Evolutionary conservation across 1,140 invertebrate species (phyloP).

Genomic region (Drosophila tropicalis): DNA sequence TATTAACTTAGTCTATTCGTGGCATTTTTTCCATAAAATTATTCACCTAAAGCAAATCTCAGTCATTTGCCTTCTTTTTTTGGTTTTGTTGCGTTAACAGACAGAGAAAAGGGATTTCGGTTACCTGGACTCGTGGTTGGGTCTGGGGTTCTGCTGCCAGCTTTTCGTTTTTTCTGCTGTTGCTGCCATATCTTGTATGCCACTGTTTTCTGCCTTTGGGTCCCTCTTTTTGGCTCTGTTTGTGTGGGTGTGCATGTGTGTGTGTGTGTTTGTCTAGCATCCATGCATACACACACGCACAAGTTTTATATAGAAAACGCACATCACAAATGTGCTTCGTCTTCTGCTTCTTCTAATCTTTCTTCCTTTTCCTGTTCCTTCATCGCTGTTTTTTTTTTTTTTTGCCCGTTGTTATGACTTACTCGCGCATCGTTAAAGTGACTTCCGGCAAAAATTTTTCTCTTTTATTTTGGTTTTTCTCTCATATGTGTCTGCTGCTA

Average conservation of each 20-base stretch:
- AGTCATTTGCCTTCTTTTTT: constrained; percentile 7
- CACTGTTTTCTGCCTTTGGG: background rate
- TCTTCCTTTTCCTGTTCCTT: constrained; percentile 30
- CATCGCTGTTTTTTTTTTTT: constrained; percentile 20
- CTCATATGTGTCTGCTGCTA: constrained; percentile 19
- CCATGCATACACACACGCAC: constrained; percentile 24
- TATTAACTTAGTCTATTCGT: background rate
- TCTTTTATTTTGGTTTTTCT: constrained; percentile 21
- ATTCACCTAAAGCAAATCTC: constrained; percentile 7
- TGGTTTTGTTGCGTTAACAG: background rate
- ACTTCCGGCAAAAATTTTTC: constrained; percentile 66
- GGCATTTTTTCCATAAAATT: background rate
- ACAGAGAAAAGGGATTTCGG: background rate
- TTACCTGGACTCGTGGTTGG: constrained; percentile 13
- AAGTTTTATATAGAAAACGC: constrained; percentile 19
- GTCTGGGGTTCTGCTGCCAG: background rate
- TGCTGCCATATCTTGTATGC: background rate
- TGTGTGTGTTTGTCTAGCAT: constrained; percentile 49
- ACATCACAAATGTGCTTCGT: constrained; percentile 67
- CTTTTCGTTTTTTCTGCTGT: constrained; percentile 8
- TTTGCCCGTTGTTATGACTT: constrained; percentile 68
- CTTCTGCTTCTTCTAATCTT: constrained; percentile 43
- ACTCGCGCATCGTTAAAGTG: constrained; percentile 81
- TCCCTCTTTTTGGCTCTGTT: constrained; percentile 30
- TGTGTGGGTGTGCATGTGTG: constrained; percentile 9